These are phyloP conservation scores for Octopus bimaculoides DNA, from an alignment of 1,140 invertebrate genomes.

Conservation along the genomic window DNA sequence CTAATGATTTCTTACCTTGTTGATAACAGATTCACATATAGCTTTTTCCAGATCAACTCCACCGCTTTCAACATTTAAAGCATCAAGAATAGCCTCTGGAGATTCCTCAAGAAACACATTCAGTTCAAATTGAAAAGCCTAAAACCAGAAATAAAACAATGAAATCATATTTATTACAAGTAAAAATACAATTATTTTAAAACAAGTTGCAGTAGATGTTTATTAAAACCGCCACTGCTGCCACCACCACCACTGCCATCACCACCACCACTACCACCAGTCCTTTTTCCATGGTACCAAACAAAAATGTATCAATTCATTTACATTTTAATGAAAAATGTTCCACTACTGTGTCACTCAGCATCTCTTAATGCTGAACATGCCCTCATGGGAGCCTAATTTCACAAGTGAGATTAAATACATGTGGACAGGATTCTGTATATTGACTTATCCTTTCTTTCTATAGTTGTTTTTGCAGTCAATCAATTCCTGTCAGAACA, in stretches of 20 bases:
- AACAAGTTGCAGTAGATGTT: not conserved
- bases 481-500: no score
- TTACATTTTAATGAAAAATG: not conserved
- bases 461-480: no score
- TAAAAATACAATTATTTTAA: not conserved
- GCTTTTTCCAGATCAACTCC: slow-evolving; percentile 32
- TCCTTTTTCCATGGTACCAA: not conserved
- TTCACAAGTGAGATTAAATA: no score
- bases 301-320: not conserved
- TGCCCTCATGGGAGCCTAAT: not conserved
- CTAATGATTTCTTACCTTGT: slow-evolving; percentile 33
- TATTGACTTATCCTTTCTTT: no score
- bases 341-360: not conserved
- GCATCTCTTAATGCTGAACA: not conserved
- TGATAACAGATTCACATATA: slow-evolving; percentile 36
- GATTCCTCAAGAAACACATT: slow-evolving; percentile 46
- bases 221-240: not conserved
- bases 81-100: slow-evolving; percentile 32
- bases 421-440: no score
- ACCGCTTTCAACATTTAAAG: slow-evolving; percentile 23
- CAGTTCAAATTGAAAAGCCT: slow-evolving; percentile 51
- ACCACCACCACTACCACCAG: not conserved
- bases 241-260: no score
- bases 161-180: not conserved
- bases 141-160: slow-evolving; percentile 13